Evolutionary conservation across 2,113 vertebrate species (phyloP), one percentile per base, ranked within the genome.

Genomic region (Tympanuchus pallidicinctus): DNA sequence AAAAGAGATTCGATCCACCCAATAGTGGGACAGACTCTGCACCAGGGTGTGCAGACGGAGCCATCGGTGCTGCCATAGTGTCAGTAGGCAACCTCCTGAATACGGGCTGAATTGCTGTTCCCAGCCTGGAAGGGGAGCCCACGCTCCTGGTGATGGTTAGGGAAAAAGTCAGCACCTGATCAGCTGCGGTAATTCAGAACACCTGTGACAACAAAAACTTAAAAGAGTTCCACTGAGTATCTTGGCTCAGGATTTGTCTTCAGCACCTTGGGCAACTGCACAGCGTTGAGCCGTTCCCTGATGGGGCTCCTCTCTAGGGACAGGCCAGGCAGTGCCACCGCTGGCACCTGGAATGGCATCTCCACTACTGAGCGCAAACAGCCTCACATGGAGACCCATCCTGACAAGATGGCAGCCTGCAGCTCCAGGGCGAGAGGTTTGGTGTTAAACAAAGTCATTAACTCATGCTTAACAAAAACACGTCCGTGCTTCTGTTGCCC

Each of bases 1-100:
- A 12, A 25, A n/a, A 89, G 8, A 28, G 32, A 36, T 11, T 11
- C 18, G 42, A 34, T 0, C 7, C 5, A 28, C 4, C 42, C 36
- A 15, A 27, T 12, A 4, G 1, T 1, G 13, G 22, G 42, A 13
- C 28, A 27, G 66, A 10, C 27, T 59, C 36, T 32, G 48, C 48
- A 20, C 11, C 30, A 43, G 28, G 25, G 22, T 14, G 3, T 2
- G 57, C 13, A 50, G 57, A 21, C 0, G 1, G 59, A 38, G 34
- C 54, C 66, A 24, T 9, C 22, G 5, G 30, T 3, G 0, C n/a
- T 50, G 24, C 60, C 66, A 3, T 6, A 11, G 38, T 2, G 17
- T 34, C 72, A 74, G 3, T 1, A 27, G 50, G 45, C 40, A 67
- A 67, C 17, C 30, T 66, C 13, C 32, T 6, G 24, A n/a, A 12